These are phyloP conservation scores for Diloba caeruleocephala DNA, from an alignment of 2,888 invertebrate species.

Conservation along the genomic window DNA sequence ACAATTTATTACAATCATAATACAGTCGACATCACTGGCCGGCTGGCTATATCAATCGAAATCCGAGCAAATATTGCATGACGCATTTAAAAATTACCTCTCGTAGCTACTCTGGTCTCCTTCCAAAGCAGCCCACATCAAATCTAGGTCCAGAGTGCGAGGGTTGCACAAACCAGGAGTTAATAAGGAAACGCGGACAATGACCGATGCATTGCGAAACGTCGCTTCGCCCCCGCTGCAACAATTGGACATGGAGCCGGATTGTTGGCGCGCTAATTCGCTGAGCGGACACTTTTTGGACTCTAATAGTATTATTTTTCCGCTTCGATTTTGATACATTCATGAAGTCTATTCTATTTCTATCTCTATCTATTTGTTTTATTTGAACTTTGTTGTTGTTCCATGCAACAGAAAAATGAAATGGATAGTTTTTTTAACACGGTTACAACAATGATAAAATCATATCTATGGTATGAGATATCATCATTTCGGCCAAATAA, in stretches of 20 bases:
- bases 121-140: constrained; percentile 30
- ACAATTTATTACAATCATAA: too few species aligned
- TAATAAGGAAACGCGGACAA: constrained; percentile 80
- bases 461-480: too few species aligned
- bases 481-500: too few species aligned
- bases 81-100: constrained; percentile 9
- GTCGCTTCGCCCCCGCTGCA: constrained; percentile 15
- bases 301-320: neutral
- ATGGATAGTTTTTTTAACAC: too few species aligned
- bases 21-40: too few species aligned
- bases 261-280: constrained; percentile 1
- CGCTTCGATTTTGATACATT: too few species aligned
- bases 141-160: constrained; percentile 42
- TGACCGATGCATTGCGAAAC: constrained; percentile 78
- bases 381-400: too few species aligned
- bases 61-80: neutral
- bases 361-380: too few species aligned
- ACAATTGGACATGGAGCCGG: constrained; percentile 6
- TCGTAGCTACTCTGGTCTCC: constrained; percentile 5
- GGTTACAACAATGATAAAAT: too few species aligned
- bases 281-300: neutral
- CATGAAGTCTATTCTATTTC: too few species aligned
- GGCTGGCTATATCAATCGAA: neutral
- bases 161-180: constrained; percentile 47
- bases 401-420: too few species aligned